These are phyloP conservation scores for Nicator chloris DNA, from an alignment of 2,113 vertebrate species.

Conservation along the genomic window DNA sequence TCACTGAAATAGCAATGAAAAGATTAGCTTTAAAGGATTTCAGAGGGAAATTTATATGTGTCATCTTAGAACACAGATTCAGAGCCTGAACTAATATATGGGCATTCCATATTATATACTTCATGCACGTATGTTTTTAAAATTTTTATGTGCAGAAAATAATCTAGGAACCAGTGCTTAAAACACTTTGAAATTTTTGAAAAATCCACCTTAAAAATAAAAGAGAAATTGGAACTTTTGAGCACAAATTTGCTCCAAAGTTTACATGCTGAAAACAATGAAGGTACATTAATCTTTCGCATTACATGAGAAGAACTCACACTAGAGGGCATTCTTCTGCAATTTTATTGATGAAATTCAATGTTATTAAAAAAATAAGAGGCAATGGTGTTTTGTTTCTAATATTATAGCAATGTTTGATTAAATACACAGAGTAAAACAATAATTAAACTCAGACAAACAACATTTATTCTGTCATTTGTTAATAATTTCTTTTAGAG, in stretches of 20 bases:
- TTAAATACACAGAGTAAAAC: not conserved
- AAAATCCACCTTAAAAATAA: not conserved
- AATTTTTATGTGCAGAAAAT: not conserved
- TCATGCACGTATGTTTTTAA: fast-evolving
- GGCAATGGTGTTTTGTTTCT: not conserved
- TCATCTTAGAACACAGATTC: not conserved
- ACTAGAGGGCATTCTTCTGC: conserved; percentile 38
- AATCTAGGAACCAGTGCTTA: not conserved
- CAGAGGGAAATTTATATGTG: not conserved
- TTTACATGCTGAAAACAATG: not conserved
- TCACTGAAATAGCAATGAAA: not conserved
- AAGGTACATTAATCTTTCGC: not conserved
- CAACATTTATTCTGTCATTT: not conserved
- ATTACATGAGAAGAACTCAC: not conserved
- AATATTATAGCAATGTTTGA: not conserved
- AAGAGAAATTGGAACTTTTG: not conserved
- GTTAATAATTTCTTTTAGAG: not conserved
- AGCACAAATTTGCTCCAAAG: not conserved
- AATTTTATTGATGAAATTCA: not conserved
- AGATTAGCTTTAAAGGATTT: not conserved
- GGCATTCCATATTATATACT: not conserved
- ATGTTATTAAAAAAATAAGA: not conserved
- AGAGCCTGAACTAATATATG: not conserved
- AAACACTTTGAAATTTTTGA: not conserved
- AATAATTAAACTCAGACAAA: not conserved